Conservation (phyloP, 2,113 vertebrate species). For the Ammodytes marinus region DNA sequence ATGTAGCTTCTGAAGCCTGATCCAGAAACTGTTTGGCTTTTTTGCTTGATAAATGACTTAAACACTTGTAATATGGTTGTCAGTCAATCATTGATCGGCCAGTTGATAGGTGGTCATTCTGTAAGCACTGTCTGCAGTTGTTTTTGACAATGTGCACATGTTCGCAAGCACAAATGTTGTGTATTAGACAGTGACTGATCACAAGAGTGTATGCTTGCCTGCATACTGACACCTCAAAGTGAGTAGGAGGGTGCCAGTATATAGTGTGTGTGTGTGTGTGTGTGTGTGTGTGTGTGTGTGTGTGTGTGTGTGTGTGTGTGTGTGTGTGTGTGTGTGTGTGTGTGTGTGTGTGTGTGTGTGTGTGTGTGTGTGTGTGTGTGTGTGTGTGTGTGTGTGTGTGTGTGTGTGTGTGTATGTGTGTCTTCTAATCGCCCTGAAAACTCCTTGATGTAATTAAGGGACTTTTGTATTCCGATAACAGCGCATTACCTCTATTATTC, state of each 20-base stretch:
- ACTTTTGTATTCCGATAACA: slow-evolving; percentile 64
- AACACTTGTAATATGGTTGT: neutral
- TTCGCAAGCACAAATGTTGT: slow-evolving; percentile 19
- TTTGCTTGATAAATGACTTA: neutral
- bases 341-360: neutral
- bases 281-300: slow-evolving; percentile 11
- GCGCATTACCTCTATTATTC: slow-evolving; percentile 62
- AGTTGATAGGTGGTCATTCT: neutral
- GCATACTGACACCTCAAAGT: slow-evolving; percentile 21
- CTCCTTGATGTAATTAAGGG: slow-evolving; percentile 67
- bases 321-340: neutral
- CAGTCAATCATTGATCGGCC: neutral
- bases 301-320: neutral
- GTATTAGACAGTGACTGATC: neutral
- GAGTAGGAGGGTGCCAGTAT: slow-evolving; percentile 5
- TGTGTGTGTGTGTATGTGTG: too few species aligned
- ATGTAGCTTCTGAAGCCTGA: neutral
- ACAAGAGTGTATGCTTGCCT: neutral
- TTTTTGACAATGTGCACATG: neutral
- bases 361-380: slow-evolving; percentile 19
- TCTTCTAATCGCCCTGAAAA: slow-evolving; percentile 45
- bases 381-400: neutral
- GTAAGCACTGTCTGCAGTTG: neutral
- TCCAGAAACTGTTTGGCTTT: neutral
- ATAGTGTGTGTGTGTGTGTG: slow-evolving; percentile 6